Evolutionary conservation across 2,797 vertebrate species (phyloP).

Genomic region (Diplodus puntazzo): DNA sequence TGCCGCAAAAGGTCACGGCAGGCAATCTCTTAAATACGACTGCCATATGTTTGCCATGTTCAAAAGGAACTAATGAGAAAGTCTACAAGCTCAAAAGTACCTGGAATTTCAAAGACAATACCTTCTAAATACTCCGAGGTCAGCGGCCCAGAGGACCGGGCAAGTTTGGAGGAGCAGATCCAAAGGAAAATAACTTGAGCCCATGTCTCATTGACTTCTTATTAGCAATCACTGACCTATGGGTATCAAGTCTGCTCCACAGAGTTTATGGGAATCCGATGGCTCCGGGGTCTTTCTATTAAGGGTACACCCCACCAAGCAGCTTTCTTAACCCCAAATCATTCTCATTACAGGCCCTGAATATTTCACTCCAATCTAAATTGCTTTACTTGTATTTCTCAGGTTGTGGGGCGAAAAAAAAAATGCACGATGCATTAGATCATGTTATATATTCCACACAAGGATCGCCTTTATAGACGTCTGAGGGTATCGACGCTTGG

Average conservation of each 20-base stretch:
- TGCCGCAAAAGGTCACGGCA: constrained; percentile 94
- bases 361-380: constrained; percentile 81
- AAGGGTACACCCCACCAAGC: constrained; percentile 77
- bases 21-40: constrained; percentile 95
- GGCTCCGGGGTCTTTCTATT: constrained; percentile 82
- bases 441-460: constrained; percentile 62
- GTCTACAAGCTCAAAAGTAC: constrained; percentile 89
- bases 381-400: constrained; percentile 77
- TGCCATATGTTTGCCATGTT: constrained; percentile 93
- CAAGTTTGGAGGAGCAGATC: constrained; percentile 72
- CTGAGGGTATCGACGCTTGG: constrained; percentile 38
- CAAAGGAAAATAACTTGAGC: constrained; percentile 79
- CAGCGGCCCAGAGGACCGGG: constrained; percentile 76
- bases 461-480: constrained; percentile 56
- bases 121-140: constrained; percentile 85
- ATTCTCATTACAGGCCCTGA: constrained; percentile 78
- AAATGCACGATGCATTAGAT: constrained; percentile 58
- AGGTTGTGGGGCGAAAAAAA: constrained; percentile 57
- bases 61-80: constrained; percentile 93
- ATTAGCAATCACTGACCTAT: constrained; percentile 89
- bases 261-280: constrained; percentile 84
- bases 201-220: constrained; percentile 87
- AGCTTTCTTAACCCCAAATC: constrained; percentile 82
- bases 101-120: constrained; percentile 90
- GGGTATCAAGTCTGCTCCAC: constrained; percentile 84